Evolutionary conservation across 2,888 invertebrate genomes (phyloP), one percentile per base, ranked within the genome.

Genomic region (Oscheius onirici): DNA sequence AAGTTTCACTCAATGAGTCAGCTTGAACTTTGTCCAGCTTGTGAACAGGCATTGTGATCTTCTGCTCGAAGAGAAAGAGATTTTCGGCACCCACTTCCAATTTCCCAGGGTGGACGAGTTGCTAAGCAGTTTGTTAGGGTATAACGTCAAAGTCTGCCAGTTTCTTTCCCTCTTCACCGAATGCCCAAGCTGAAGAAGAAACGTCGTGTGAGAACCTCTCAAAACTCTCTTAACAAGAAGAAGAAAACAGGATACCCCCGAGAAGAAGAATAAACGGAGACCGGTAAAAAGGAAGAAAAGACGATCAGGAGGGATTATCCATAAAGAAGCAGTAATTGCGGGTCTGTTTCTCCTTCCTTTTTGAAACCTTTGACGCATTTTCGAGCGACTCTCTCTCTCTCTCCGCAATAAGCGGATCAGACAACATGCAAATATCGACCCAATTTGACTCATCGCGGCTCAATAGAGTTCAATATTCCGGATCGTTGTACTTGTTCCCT

Each of bases 361-460:
- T 3, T 5, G 34, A 34, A 34, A 34, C 34, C 34, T 34, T 34
- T 34, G 34, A 8, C 34, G 34, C 34, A n/a, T n/a, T n/a, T n/a
- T 34, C 34, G 8, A 3, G 8, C 34, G 3, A 34, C 8, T 34
- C 44, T 24, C 15, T 26, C 57, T 28, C 20, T 63, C 49, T 22
- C n/a, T 8, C 17, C 52, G 67, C 34, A 17, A 26, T 68, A 68
- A 68, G 55, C 67, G 34, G 67, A 68, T 68, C 57, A 55, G 67
- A 41, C 67, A 52, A 54, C 67, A 68, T 68, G 67, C 67, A 68
- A 68, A 68, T 68, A 68, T 68, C 55, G 67, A 43, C 67, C 67
- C 57, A 68, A 55, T 68, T 68, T 54, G 55, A 68, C 43, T 68
- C 54, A 52, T 55, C 46, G 26, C 8, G 34, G 34, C 52, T 22